Conservation (phyloP, 2,888 invertebrate species). For the Andricus curvator region DNA sequence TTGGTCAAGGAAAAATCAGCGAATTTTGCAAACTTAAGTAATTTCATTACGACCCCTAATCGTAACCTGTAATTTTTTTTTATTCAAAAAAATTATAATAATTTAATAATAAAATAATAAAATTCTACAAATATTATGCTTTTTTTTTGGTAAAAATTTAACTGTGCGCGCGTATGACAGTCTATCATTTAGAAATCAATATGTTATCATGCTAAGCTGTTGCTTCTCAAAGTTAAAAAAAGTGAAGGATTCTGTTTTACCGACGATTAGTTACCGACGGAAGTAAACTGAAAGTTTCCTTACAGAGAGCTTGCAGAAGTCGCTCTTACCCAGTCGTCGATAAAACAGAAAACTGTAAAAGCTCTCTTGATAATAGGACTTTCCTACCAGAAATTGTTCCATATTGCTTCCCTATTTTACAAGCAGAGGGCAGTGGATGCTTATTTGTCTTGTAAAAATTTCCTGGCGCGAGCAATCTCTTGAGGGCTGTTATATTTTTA, state of each 20-base stretch:
- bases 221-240: no score
- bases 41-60: no score
- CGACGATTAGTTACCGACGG: not conserved
- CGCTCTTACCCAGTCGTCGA: not conserved
- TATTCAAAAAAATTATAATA: no score
- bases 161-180: no score
- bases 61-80: no score
- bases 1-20: no score
- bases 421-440: slow-evolving; percentile 1
- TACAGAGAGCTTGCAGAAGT: not conserved
- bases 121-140: no score
- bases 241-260: not conserved
- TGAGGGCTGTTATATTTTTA: not conserved
- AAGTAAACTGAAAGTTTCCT: slow-evolving; percentile 3
- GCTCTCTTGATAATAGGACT: not conserved
- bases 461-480: not conserved
- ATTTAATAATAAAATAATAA: no score
- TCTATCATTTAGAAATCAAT: not conserved
- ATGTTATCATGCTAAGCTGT: no score
- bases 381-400: not conserved
- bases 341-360: slow-evolving; percentile 3
- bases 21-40: no score
- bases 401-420: not conserved
- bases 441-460: not conserved
- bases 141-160: no score